Base-by-base conservation (phyloP, 2,797 vertebrate genomes). In the Cyclopterus lumpus region DNA sequence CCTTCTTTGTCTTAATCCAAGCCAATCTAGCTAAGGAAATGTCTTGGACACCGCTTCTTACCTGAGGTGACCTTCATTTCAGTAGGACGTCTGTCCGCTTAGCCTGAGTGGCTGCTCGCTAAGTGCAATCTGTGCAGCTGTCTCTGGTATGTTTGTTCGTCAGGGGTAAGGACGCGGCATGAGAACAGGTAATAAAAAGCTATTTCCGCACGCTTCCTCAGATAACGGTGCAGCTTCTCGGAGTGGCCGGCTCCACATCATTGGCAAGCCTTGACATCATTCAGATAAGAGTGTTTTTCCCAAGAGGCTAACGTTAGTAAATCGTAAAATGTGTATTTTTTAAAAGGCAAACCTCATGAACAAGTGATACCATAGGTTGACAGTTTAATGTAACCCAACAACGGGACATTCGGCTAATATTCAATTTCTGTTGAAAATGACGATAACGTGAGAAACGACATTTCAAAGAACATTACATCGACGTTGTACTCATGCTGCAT, bases 101-200 rank as follows among this genome's bases (percentile, higher is more conserved):
- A 80, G 78, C 72, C 71, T 49, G 75, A 90, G 77, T 75, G 81
- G 74, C 83, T 83, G 80, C 76, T 80, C 68, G 15, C 82, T 85
- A 86, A 92, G 89, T 90, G 88, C 85, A 89, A 90, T 91, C 83
- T 83, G 77, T 73, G 84, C 82, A 73, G 83, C 86, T 77, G 87
- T 89, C 89, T 80, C 64, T 55, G 68, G 78, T 80, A 84, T 83
- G 77, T 90, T 91, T 90, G 81, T 88, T 84, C 89, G 85, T 88
- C 70, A 82, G 67, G 51, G 71, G 70, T 46, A 77, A 79, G 8
- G 76, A 89, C 6, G 51, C 71, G 80, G 62, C 75, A 85, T 73
- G 64, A 81, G 77, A 84, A 86, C 73, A 60, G 80, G 87, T 87
- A 85, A 86, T 89, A 74, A 81, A 87, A 82, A 75, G 59, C 84